Base-by-base conservation (phyloP, 1,140 invertebrate genomes). In the Psix sp. region DNA sequence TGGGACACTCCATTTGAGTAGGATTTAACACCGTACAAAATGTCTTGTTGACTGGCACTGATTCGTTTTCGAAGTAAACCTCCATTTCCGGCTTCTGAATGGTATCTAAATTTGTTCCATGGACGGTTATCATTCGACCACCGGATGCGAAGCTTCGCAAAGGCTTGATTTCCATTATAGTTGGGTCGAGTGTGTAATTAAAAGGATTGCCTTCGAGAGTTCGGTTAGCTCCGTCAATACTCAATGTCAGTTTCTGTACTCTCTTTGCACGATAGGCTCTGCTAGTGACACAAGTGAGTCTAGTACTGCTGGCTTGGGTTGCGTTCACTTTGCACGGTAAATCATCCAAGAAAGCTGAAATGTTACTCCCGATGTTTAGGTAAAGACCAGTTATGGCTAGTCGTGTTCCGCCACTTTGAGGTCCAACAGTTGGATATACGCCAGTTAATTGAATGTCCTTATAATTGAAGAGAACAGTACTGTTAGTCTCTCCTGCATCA, bases 1-100 rank as follows among this genome's bases (percentile, higher is more conserved):
- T 96, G 0, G 95, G 95, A 82, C 97, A 99, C 84, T 96, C 94
- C 95, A 99, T 98, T 86, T 95, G 93, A 51, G 93, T 95, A 9
- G 93, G 89, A 87, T 95, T 97, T 9, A 97, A 84, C 7, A 98
- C 95, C 15, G 89, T 89, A 84, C 97, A 99, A 16, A 92, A 88
- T 1, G 94, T 94, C 81, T 92, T 90, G 82, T 97, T 96, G 0
- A 96, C 88, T 5, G 93, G 90, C 11, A 90, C 80, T 11, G 86
- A 80, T 76, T 94, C 92, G 75, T 91, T 92, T 35, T 90, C 90
- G 77, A 90, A 89, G 83, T 93, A 95, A 18, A 96, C 91, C 72
- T 94, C 92, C 91, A 98, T 94, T 82, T 95, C 91, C 0, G 95
- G 96, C 77, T 94, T 94, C 80, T 96, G 95, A 76, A 98, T 95